A percentile compares a stretch with the other conserved stretches of the same genome.
These are phyloP conservation scores for Hassar affinis DNA, from an alignment of 2,113 vertebrate genomes.

Conservation along the genomic window DNA sequence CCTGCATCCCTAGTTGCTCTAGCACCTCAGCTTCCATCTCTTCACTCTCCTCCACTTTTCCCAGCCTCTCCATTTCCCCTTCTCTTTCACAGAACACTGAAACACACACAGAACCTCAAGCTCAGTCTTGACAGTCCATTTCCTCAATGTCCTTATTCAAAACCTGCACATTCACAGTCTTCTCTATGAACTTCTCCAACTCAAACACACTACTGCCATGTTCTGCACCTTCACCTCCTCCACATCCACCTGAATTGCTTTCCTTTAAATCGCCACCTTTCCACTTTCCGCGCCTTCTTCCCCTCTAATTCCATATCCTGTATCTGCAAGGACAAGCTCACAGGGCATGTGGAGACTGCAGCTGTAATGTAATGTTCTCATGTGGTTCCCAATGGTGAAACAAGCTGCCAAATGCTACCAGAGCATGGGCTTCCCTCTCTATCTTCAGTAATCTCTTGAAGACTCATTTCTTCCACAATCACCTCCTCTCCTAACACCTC, in stretches of 20 bases:
- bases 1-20: not conserved
- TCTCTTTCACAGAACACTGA: not conserved
- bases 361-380: too few relatives aligned
- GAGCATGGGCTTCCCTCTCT: too few relatives aligned
- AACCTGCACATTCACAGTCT: not conserved
- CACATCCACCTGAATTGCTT: not conserved
- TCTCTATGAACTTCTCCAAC: not conserved
- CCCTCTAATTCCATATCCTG: too few relatives aligned
- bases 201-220: not conserved
- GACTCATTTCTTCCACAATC: too few relatives aligned
- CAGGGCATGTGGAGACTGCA: too few relatives aligned
- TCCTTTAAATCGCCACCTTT: not conserved
- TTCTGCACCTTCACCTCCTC: not conserved
- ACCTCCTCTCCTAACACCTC: too few relatives aligned
- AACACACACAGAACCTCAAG: not conserved
- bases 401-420: too few relatives aligned
- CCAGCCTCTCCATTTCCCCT: not conserved
- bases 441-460: too few relatives aligned
- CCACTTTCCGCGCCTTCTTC: too few relatives aligned
- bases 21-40: not conserved
- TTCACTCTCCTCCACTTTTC: not conserved
- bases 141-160: not conserved
- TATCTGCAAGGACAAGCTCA: too few relatives aligned
- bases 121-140: not conserved
- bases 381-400: too few relatives aligned